Evolutionary conservation across 2,888 invertebrate species (phyloP), one percentile per base, ranked within the genome.

Genomic region (Teleiodes luculella): DNA sequence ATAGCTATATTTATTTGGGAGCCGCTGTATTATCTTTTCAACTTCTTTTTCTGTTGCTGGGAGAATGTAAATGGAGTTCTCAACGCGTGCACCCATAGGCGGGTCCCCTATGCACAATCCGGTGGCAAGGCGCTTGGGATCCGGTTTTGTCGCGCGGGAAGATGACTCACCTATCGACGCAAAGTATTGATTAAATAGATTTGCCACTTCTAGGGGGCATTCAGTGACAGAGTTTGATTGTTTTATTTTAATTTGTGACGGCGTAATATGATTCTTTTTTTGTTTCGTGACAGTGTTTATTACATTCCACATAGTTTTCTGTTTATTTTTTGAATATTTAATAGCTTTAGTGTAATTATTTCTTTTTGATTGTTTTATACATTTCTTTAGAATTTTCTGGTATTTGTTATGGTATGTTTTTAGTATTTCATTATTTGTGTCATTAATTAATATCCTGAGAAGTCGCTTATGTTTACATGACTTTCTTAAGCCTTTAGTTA

Each of bases 381-480:
- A 46, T 46, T 46, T 46, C 20, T 46, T 46, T 13, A 46, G 13
- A 7, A 46, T 46, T 10, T 30, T 46, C n/a, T 46, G 46, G 14
- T 46, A 46, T 30, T 30, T 46, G 3, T 46, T 46, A 14, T 31
- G 14, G 31, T 46, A 30, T n/a, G n/a, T 30, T 30, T 46, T 46
- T n/a, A 46, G 13, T 28, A 46, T 31, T n/a, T 13, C 24, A 28
- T 8, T 46, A 30, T 46, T n/a, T 13, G 46, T 46, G 13, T 46
- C 13, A 13, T 46, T 46, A 8, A 36, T 13, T 13, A 36, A 13
- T 13, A 36, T 13, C 6, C 13, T 36, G 1, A 36, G 6, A 3
- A 13, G 13, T 8, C 36, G 11, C 13, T 36, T 36, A 36, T 36
- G n/a, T n/a, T 13, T n/a, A 13, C 36, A 36, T 13, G 36, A 36